Evolutionary conservation across 1,140 invertebrate species (phyloP).

Genomic region (Zaprionus gabonicus): DNA sequence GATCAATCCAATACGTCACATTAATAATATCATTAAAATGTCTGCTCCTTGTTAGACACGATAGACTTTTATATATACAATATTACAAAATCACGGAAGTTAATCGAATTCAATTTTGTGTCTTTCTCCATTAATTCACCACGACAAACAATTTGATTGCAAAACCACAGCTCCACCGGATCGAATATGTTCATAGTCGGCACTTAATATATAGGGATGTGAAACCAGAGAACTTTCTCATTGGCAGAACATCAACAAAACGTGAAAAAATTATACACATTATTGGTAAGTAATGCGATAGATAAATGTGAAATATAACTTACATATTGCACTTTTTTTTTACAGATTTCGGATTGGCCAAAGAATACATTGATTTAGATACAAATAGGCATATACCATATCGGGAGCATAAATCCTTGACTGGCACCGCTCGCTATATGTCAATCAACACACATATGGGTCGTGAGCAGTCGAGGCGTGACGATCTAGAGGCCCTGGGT

Average conservation of each 20-base stretch:
- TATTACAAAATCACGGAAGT: neutral
- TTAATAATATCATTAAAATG: neutral
- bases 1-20: neutral
- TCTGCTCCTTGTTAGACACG: slow-evolving; percentile 25
- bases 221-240: slow-evolving; percentile 99
- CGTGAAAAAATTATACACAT: slow-evolving; percentile 99
- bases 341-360: slow-evolving; percentile 99
- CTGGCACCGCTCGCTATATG: slow-evolving; percentile 99
- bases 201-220: slow-evolving; percentile 99
- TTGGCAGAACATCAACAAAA: slow-evolving; percentile 98
- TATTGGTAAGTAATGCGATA: slow-evolving; percentile 89
- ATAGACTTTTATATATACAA: neutral
- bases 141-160: slow-evolving; percentile 1
- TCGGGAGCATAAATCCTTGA: slow-evolving; percentile 99
- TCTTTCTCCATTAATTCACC: neutral
- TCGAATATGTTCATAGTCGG: slow-evolving; percentile 99
- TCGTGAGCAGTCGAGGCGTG: slow-evolving; percentile 99
- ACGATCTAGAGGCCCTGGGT: slow-evolving; percentile 99
- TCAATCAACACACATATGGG: slow-evolving; percentile 99
- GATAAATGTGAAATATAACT: neutral
- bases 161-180: slow-evolving; percentile 92
- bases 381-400: slow-evolving; percentile 99
- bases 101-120: slow-evolving; percentile 38
- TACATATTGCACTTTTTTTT: neutral
- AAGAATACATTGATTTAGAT: slow-evolving; percentile 99